phyloP scores from a whole-genome alignment of 2,888 invertebrate species.

The Melanotus villosus region DNA sequence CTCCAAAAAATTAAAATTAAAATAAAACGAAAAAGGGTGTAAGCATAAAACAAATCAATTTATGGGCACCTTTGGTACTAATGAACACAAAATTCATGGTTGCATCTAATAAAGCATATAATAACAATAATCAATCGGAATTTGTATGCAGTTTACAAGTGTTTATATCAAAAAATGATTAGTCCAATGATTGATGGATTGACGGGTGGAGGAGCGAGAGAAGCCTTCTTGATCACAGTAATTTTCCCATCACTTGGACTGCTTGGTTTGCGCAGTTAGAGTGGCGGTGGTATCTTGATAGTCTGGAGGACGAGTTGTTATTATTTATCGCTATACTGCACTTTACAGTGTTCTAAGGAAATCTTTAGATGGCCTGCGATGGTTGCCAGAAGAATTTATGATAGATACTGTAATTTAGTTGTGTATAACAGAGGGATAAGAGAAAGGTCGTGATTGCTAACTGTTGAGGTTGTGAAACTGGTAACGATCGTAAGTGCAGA shows the following conservation, averaged over 20 bases:
- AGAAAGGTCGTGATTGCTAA: conserved; percentile 26
- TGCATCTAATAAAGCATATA: conserved; percentile 65
- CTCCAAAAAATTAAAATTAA: too few species aligned
- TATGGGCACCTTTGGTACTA: conserved; percentile 52
- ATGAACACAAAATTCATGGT: conserved; percentile 63
- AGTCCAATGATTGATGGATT: conserved; percentile 67
- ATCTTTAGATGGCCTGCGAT: conserved; percentile 2
- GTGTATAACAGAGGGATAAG: conserved; percentile 17
- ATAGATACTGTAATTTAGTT: conserved; percentile 34
- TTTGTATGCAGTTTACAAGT: conserved; percentile 67
- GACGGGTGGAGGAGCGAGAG: conserved; percentile 64
- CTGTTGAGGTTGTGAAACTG: conserved; percentile 21
- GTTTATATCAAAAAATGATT: conserved; percentile 68
- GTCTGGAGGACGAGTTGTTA: conserved; percentile 32
- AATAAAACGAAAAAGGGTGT: too few species aligned
- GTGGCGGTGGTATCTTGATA: conserved; percentile 38
- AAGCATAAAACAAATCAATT: conserved; percentile 52
- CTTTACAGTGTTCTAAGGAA: conserved; percentile 13
- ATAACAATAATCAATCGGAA: conserved; percentile 67
- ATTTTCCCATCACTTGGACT: conserved; percentile 66
- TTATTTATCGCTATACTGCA: conserved; percentile 33
- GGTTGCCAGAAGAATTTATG: conserved; percentile 22
- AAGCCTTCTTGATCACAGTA: conserved; percentile 66
- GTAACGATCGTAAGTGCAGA: conserved; percentile 22
- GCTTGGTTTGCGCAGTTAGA: conserved; percentile 38